Conservation (phyloP, 2,113 vertebrate genomes). For the Nicator chloris region DNA sequence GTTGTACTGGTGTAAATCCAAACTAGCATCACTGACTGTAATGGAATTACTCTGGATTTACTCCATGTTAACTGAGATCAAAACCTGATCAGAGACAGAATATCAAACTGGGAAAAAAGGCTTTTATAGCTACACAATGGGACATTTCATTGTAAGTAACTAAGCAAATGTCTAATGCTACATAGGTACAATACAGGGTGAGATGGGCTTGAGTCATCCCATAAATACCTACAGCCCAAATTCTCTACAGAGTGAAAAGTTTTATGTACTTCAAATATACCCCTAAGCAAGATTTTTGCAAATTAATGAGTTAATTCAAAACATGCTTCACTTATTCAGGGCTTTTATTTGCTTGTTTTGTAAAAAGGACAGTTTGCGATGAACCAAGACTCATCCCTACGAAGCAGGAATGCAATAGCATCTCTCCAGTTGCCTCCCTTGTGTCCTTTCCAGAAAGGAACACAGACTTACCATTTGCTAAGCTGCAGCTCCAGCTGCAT, state of each 20-base stretch:
- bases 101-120: background rate
- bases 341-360: background rate
- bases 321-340: background rate
- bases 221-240: background rate
- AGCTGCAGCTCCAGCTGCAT: background rate
- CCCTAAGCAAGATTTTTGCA: background rate
- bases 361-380: background rate
- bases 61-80: background rate
- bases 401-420: background rate
- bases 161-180: background rate
- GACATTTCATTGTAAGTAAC: background rate
- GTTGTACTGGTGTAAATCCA: constrained; percentile 41
- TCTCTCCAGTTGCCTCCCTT: background rate
- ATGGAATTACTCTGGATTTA: constrained; percentile 5
- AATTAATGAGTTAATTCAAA: background rate
- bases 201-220: background rate
- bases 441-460: background rate
- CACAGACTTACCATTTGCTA: background rate
- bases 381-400: background rate
- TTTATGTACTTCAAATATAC: background rate
- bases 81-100: background rate
- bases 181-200: background rate
- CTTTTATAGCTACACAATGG: background rate
- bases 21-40: background rate
- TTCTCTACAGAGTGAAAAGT: background rate